Evolutionary conservation across 2,888 invertebrate genomes (phyloP), one percentile per base, ranked within the genome.

Genomic region (Zygogramma bicolorata): DNA sequence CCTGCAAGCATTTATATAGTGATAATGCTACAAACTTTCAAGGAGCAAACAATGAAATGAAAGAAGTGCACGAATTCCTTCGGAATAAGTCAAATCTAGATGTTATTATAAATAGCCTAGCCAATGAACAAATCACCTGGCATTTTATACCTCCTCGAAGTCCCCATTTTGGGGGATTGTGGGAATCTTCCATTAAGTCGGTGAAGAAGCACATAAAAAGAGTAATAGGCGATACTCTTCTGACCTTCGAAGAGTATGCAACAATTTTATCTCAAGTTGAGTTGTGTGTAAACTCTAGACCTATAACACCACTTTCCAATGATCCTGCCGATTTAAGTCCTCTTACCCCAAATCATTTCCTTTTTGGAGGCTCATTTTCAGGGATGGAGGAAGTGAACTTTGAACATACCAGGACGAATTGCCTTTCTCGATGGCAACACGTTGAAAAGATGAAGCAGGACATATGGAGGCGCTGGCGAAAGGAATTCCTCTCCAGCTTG

Each of bases 191-290:
- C 8, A 77, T 85, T 7, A 83, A 81, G 57, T 76, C 76, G 0
- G 66, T 79, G 0, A 85, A 86, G 74, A 69, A 25, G 1, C 57
- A 65, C 15, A 13, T 65, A 15, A 27, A 31, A 6, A 25, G 38
- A 2, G 34, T 65, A 31, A 31, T 18, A 25, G 81, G 79, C 0
- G 73, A 73, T 38, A 22, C 59, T 2, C 61, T 65, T 0, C 61
- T 84, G 4, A 84, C 77, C 3, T 82, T 73, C 65, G 83, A 85
- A 72, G 82, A 85, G 57, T 75, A 83, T 65, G 31, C 66, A 15
- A 85, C 84, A 0, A 18, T 84, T 8, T 20, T 82, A 0, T 73
- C 65, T 18, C 81, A 82, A 68, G 80, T 85, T 20, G 83, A 85
- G 70, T 76, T 81, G 0, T 70, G 79, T 29, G 65, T 84, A 38